Evolutionary conservation across 2,888 invertebrate genomes (phyloP).

Genomic region (Lissocephala sabroskyi): DNA sequence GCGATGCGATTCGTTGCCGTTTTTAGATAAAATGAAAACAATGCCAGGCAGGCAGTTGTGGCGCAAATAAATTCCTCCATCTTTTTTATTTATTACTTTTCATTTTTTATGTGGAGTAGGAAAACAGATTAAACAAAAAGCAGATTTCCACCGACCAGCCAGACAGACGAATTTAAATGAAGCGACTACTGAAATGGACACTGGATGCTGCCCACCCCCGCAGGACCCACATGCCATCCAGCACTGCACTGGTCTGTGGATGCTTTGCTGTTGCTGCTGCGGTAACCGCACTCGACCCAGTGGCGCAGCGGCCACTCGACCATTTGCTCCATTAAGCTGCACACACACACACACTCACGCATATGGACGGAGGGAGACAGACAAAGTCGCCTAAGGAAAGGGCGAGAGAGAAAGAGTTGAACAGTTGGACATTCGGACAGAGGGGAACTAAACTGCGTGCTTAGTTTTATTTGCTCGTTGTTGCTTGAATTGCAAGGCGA

Average conservation of each 20-base stretch:
- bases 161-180: constrained; percentile 59
- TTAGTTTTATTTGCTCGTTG: constrained; percentile 34
- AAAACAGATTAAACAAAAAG: background rate
- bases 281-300: constrained; percentile 41
- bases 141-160: too few relatives aligned
- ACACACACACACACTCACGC: constrained; percentile 9
- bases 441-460: constrained; percentile 27
- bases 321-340: constrained; percentile 55
- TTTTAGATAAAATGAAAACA: too few relatives aligned
- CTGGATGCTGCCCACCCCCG: background rate
- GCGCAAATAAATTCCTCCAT: too few relatives aligned
- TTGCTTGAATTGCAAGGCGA: constrained; percentile 38
- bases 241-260: too few relatives aligned
- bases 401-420: too few relatives aligned
- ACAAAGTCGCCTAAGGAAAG: background rate
- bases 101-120: background rate
- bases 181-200: constrained; percentile 29
- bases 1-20: too few relatives aligned
- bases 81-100: too few relatives aligned
- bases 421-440: too few relatives aligned
- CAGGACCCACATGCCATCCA: background rate
- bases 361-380: background rate
- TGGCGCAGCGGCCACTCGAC: constrained; percentile 44
- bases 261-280: background rate
- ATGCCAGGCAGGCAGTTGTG: too few relatives aligned